Conservation (phyloP, 2,888 invertebrate species). For the Platycheirus albimanus region DNA sequence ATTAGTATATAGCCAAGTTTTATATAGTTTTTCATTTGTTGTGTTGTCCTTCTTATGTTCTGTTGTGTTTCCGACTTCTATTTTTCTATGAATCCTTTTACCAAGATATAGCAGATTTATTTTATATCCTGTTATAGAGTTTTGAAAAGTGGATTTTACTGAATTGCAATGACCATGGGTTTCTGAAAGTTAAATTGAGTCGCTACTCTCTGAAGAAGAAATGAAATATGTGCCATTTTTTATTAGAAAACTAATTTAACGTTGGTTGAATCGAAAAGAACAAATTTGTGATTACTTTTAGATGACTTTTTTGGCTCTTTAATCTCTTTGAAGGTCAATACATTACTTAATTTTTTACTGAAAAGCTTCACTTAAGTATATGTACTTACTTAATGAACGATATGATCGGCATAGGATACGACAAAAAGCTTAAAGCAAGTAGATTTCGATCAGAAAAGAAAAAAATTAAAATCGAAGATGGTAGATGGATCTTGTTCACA, state of each 20-base stretch:
- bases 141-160: conserved; percentile 25
- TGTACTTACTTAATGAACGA: too few species aligned
- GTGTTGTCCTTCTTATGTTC: conserved; percentile 10
- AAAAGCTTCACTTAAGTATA: too few species aligned
- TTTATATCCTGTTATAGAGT: neutral
- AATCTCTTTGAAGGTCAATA: too few species aligned
- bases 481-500: too few species aligned
- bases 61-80: neutral
- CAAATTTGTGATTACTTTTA: too few species aligned
- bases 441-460: too few species aligned
- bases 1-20: too few species aligned
- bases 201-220: conserved; percentile 4
- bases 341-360: too few species aligned
- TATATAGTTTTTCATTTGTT: conserved; percentile 13
- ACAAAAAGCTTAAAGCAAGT: too few species aligned
- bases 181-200: conserved; percentile 45
- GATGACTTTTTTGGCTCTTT: too few species aligned
- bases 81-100: neutral
- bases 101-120: conserved; percentile 6
- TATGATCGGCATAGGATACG: too few species aligned
- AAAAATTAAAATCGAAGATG: too few species aligned
- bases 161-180: conserved; percentile 58
- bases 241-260: neutral
- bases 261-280: neutral
- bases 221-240: neutral